Evolutionary conservation across 2,888 invertebrate species (phyloP).

Genomic region (Troides helena): DNA sequence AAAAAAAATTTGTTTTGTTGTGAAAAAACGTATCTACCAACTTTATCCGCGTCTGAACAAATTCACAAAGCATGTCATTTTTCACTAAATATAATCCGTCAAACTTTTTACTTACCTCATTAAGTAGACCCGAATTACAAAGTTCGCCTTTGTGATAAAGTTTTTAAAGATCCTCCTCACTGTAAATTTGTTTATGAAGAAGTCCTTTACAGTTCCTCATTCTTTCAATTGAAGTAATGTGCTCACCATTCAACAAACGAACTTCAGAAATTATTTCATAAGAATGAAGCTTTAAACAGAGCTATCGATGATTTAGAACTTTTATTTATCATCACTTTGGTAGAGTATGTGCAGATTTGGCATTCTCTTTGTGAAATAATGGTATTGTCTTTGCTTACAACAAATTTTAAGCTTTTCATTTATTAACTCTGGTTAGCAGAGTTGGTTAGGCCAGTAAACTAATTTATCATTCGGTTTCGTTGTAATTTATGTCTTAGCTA

Average conservation of each 20-base stretch:
- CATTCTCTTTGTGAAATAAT: background rate
- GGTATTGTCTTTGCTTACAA: background rate
- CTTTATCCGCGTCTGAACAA: background rate
- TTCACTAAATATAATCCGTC: slow-evolving; percentile 1
- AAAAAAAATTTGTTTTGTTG: too few species aligned
- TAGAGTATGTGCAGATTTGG: background rate
- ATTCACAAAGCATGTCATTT: slow-evolving; percentile 5
- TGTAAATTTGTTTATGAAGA: slow-evolving; percentile 12
- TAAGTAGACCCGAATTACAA: slow-evolving; percentile 8
- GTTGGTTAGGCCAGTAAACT: too few species aligned
- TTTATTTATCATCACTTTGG: background rate
- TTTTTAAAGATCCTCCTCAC: slow-evolving; percentile 6
- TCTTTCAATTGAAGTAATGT: slow-evolving; percentile 6
- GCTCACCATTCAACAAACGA: background rate
- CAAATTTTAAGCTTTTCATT: background rate
- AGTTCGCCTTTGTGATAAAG: slow-evolving; percentile 14
- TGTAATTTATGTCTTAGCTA: too few species aligned
- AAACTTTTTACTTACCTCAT: slow-evolving; percentile 8
- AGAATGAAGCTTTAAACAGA: background rate
- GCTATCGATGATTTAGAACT: background rate
- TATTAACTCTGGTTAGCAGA: too few species aligned
- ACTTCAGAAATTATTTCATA: background rate
- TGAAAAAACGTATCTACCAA: background rate
- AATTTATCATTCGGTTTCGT: too few species aligned
- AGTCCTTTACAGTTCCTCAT: background rate